These are phyloP conservation scores for Augochlorella aurata DNA, from an alignment of 2,888 invertebrate genomes.

Conservation along the genomic window DNA sequence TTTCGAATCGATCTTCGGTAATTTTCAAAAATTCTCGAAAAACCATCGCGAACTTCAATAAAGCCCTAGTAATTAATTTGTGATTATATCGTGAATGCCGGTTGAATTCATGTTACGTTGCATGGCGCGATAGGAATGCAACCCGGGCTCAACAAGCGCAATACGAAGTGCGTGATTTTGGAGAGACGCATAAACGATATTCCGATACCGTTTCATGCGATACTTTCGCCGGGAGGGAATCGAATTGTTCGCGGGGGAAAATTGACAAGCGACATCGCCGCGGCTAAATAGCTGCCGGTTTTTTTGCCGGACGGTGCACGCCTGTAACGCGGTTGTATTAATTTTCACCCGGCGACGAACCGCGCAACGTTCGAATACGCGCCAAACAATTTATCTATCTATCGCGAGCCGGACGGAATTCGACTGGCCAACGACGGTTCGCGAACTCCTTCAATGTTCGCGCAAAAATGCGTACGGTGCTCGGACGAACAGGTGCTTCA, in stretches of 20 bases:
- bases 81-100: conserved; percentile 69
- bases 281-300: neutral
- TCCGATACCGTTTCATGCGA: conserved; percentile 66
- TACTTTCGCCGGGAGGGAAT: conserved; percentile 47
- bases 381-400: neutral
- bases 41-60: conserved; percentile 69
- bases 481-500: too few relatives aligned
- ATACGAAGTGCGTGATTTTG: conserved; percentile 67
- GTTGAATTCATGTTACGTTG: conserved; percentile 66
- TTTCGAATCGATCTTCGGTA: conserved; percentile 63
- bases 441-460: too few relatives aligned
- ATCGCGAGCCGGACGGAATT: too few relatives aligned
- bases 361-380: too few relatives aligned
- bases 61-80: conserved; percentile 70
- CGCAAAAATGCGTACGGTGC: too few relatives aligned
- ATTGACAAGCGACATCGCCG: conserved; percentile 59
- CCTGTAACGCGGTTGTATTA: conserved; percentile 16
- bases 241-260: conserved; percentile 54
- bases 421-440: too few relatives aligned
- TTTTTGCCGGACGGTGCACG: conserved; percentile 15
- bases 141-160: conserved; percentile 68
- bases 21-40: conserved; percentile 68
- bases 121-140: conserved; percentile 70
- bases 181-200: conserved; percentile 71
- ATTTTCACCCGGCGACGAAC: conserved; percentile 19